Evolutionary conservation across 2,888 invertebrate genomes (phyloP).

Genomic region (Parascotia fuliginaria): DNA sequence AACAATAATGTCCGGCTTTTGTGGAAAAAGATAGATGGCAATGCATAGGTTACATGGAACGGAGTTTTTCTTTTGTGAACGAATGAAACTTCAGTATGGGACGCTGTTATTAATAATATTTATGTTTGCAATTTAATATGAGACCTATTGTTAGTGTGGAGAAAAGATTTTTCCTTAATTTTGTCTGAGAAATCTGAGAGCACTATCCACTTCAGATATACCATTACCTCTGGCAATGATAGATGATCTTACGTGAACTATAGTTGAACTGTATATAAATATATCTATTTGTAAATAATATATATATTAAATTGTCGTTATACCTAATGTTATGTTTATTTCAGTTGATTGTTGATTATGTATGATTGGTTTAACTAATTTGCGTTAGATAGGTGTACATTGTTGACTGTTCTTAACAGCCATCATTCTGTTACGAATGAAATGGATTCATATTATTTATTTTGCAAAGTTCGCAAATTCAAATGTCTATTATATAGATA

Average conservation of each 20-base stretch:
- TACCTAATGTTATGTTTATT: not conserved
- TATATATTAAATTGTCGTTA: not conserved
- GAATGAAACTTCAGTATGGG: slow-evolving; percentile 77
- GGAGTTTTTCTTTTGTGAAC: slow-evolving; percentile 83
- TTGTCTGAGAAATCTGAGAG: slow-evolving; percentile 48
- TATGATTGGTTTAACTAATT: too few species aligned
- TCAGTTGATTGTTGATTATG: not conserved
- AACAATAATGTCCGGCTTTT: slow-evolving; percentile 87
- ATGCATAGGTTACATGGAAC: slow-evolving; percentile 83
- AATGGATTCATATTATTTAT: too few species aligned
- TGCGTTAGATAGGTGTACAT: too few species aligned
- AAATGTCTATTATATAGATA: slow-evolving; percentile 16
- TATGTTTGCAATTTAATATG: slow-evolving; percentile 73
- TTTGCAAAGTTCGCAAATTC: slow-evolving; percentile 9
- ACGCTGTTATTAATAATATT: slow-evolving; percentile 81
- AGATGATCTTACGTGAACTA: slow-evolving; percentile 12
- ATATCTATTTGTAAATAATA: not conserved
- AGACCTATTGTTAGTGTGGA: slow-evolving; percentile 63
- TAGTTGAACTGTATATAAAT: slow-evolving; percentile 3
- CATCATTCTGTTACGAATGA: too few species aligned
- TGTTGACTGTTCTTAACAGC: too few species aligned
- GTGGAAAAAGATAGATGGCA: slow-evolving; percentile 86
- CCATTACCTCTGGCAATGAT: slow-evolving; percentile 33
- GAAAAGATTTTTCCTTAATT: slow-evolving; percentile 65
- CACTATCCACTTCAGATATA: slow-evolving; percentile 37